phyloP scores from a whole-genome alignment of 2,888 invertebrate genomes.

The Caenorhabditis sp. region DNA sequence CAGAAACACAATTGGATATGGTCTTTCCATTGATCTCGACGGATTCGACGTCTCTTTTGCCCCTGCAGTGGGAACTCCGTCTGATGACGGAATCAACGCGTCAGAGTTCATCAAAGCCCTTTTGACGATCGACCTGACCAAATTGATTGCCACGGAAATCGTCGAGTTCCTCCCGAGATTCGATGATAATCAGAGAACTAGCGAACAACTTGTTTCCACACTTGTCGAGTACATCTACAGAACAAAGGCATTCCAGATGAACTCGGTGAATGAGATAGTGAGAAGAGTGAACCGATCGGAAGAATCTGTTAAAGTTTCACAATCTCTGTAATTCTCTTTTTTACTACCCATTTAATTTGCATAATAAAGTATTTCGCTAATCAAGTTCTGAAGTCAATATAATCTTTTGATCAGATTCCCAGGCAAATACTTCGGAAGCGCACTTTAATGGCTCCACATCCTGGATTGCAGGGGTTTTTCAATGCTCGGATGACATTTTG shows the following conservation, averaged over 20 bases:
- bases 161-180: slow-evolving; percentile 73
- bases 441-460: too few species aligned
- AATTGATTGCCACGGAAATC: slow-evolving; percentile 72
- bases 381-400: too few species aligned
- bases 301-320: slow-evolving; percentile 13
- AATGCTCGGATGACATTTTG: too few species aligned
- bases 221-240: slow-evolving; percentile 72
- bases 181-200: slow-evolving; percentile 68
- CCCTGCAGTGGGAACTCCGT: slow-evolving; percentile 74
- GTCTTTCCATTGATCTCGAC: slow-evolving; percentile 74
- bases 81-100: slow-evolving; percentile 71
- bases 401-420: too few species aligned
- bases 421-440: too few species aligned
- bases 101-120: slow-evolving; percentile 72
- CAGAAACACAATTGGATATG: slow-evolving; percentile 71
- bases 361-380: too few species aligned
- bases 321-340: slow-evolving; percentile 24
- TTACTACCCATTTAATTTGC: too few species aligned
- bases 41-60: slow-evolving; percentile 72
- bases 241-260: slow-evolving; percentile 67
- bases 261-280: slow-evolving; percentile 43
- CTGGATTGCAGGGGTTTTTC: too few species aligned
- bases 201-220: slow-evolving; percentile 70
- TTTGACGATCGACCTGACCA: slow-evolving; percentile 65
- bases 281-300: slow-evolving; percentile 34